Evolutionary conservation across 2,888 invertebrate species (phyloP).

Genomic region (Habroteleia sp.): DNA sequence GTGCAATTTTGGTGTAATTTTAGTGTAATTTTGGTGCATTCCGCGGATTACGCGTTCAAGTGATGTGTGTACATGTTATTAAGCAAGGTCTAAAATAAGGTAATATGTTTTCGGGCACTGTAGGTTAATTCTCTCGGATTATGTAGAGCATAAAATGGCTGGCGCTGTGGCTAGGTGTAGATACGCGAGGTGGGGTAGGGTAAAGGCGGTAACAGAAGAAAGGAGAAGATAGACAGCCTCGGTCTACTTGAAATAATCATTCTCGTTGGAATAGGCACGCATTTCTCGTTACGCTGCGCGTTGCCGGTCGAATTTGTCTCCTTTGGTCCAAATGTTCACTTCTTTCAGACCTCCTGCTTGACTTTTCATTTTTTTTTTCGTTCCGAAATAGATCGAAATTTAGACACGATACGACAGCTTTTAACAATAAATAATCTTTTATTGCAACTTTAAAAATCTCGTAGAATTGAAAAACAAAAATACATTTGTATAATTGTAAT

Average conservation of each 20-base stretch:
- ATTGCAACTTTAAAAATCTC: no score
- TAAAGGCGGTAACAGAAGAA: conserved; percentile 26
- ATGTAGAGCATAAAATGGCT: conserved; percentile 79
- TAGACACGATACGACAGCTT: no score
- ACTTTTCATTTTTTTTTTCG: conserved; percentile 1
- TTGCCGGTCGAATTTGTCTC: conserved; percentile 11
- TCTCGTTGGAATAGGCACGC: conserved; percentile 45
- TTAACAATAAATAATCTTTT: no score
- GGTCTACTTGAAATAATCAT: conserved; percentile 73
- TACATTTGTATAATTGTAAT: no score
- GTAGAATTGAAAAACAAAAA: no score
- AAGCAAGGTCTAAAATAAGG: conserved; percentile 70
- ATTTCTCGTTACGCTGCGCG: conserved; percentile 25
- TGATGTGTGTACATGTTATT: conserved; percentile 16
- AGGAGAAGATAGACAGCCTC: conserved; percentile 42
- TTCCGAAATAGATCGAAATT: not conserved
- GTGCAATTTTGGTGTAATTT: conserved; percentile 15
- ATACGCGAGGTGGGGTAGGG: conserved; percentile 14
- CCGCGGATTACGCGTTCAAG: not conserved
- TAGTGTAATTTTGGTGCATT: conserved; percentile 15
- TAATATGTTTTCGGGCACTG: conserved; percentile 77
- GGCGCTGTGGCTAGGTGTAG: conserved; percentile 63
- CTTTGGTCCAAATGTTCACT: conserved; percentile 2
- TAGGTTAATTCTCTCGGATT: conserved; percentile 74
- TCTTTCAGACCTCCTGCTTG: no score